Conservation (phyloP, 2,113 vertebrate genomes). For the Zosterops japonicus region DNA sequence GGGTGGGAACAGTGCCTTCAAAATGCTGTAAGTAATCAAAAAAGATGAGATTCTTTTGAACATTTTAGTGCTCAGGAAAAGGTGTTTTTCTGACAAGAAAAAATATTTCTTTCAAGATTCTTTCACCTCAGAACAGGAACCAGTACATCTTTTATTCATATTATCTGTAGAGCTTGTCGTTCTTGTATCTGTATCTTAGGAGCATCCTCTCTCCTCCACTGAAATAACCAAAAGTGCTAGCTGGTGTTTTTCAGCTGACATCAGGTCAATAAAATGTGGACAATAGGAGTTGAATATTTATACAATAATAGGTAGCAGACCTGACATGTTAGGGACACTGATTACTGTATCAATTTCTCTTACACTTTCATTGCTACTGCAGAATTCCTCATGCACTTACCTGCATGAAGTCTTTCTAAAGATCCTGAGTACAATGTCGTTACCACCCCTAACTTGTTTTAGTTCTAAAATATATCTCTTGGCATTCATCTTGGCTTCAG, state of each 20-base stretch:
- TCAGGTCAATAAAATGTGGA: background rate
- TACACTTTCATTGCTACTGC: background rate
- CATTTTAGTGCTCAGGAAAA: constrained; percentile 31
- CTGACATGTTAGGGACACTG: background rate
- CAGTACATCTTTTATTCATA: constrained; percentile 68
- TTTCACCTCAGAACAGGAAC: constrained; percentile 25
- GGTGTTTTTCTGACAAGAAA: constrained; percentile 41
- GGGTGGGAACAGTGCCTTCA: constrained; percentile 39
- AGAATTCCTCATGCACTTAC: background rate
- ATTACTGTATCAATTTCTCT: background rate
- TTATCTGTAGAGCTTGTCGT: background rate
- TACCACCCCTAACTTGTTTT: background rate
- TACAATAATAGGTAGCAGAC: background rate
- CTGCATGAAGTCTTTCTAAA: background rate
- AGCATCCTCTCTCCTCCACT: background rate
- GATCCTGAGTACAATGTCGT: background rate
- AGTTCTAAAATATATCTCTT: background rate
- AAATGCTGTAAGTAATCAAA: constrained; percentile 66
- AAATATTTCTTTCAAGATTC: constrained; percentile 50
- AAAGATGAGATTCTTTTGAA: constrained; percentile 62
- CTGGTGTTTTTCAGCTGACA: background rate
- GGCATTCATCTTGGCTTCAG: background rate
- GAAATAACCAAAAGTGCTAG: background rate
- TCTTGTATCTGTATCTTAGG: background rate
- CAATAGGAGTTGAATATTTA: background rate